phyloP scores from a whole-genome alignment of 2,797 vertebrate genomes.

The Notolabrus celidotus region DNA sequence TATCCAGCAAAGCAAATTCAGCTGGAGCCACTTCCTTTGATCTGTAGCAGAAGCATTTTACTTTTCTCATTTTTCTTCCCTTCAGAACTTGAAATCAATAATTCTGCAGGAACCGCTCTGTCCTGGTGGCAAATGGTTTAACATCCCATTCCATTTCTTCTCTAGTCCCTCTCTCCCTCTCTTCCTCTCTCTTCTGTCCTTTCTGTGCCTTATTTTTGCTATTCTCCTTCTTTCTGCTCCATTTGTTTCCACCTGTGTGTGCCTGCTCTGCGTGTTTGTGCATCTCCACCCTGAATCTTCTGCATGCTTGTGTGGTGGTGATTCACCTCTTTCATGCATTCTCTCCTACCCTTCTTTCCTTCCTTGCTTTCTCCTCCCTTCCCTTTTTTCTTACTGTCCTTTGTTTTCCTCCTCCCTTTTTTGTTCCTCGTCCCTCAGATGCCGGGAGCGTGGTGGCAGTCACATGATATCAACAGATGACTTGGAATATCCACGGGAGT shows the following conservation, averaged over 20 bases:
- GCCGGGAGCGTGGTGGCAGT: conserved; percentile 91
- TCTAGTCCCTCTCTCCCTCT: conserved; percentile 22
- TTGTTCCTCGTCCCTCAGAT: conserved; percentile 81
- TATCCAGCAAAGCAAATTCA: conserved; percentile 67
- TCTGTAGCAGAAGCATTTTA: conserved; percentile 67
- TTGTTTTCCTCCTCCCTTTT: conserved; percentile 14
- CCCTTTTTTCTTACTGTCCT: conserved; percentile 20
- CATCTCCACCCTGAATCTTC: conserved; percentile 53
- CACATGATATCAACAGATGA: conserved; percentile 99
- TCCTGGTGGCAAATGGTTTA: conserved; percentile 81
- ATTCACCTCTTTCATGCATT: conserved; percentile 55
- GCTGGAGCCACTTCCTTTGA: conserved; percentile 66
- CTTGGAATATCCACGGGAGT: conserved; percentile 96
- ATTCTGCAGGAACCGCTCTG: conserved; percentile 70
- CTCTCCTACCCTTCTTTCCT: conserved; percentile 22
- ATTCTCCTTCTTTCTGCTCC: conserved; percentile 56
- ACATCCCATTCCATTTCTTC: conserved; percentile 75
- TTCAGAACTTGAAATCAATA: conserved; percentile 80
- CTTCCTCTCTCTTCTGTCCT: conserved; percentile 27
- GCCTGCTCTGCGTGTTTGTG: conserved; percentile 60
- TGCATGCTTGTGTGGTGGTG: conserved; percentile 59
- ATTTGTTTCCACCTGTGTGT: conserved; percentile 75
- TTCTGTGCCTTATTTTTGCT: conserved; percentile 48
- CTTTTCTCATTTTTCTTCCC: conserved; percentile 70
- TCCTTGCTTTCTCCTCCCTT: conserved; percentile 1